Percentiles rank a stretch among this genome's conserved stretches.
These are phyloP conservation scores for Varroa destructor DNA, from an alignment of 1,140 invertebrate genomes.

Conservation along the genomic window DNA sequence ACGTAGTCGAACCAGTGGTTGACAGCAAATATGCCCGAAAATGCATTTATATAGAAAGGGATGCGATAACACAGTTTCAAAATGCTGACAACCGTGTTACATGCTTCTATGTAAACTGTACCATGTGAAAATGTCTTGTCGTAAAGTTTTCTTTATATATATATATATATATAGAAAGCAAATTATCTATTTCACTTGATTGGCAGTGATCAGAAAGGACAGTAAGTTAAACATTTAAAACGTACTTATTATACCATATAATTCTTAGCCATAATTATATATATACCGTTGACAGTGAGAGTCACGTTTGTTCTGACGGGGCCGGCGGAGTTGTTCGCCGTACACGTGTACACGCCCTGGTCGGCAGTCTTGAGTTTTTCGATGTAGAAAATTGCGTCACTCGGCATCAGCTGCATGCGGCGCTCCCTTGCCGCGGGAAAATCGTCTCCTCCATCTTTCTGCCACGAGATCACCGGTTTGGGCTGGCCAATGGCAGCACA, in stretches of 20 bases:
- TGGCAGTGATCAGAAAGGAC: no score
- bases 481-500: constrained; percentile 81
- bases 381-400: constrained; percentile 82
- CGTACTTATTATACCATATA: no score
- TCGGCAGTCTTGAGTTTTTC: constrained; percentile 71
- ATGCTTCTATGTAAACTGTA: no score
- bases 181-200: no score
- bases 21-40: constrained; percentile 14
- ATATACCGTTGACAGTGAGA: constrained; percentile 62
- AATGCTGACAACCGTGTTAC: constrained; percentile 24
- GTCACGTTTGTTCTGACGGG: constrained; percentile 70
- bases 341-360: constrained; percentile 83
- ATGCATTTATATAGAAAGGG: neutral
- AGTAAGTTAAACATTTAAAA: no score
- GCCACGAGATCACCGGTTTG: constrained; percentile 71
- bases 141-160: neutral
- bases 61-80: neutral
- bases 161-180: constrained; percentile 10
- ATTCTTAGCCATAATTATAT: neutral
- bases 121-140: no score
- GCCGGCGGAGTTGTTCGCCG: constrained; percentile 74
- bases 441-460: constrained; percentile 84
- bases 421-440: constrained; percentile 87
- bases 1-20: neutral
- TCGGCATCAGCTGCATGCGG: constrained; percentile 76